phyloP scores from a whole-genome alignment of 2,888 invertebrate genomes.

The Alcis repandata region DNA sequence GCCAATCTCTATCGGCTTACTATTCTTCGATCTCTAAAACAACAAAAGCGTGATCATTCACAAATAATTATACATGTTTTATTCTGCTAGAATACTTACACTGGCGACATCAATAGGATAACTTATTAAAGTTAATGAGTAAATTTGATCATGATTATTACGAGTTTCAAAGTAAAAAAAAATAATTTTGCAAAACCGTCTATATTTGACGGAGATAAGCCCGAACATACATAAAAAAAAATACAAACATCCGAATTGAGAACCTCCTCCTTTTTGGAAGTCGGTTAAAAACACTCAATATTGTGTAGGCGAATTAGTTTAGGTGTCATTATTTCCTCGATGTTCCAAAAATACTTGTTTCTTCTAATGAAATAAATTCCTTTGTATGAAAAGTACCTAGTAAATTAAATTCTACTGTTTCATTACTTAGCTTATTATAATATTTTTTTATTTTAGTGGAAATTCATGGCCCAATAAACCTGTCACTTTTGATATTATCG shows the following conservation, averaged over 20 bases:
- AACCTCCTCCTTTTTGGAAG: no score
- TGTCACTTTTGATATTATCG: constrained; percentile 14
- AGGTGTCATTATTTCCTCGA: neutral
- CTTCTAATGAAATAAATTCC: neutral
- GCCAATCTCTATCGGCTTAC: neutral
- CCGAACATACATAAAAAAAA: no score
- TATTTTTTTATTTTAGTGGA: constrained; percentile 6
- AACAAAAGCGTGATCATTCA: neutral
- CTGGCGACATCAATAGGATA: neutral
- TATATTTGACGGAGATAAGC: no score
- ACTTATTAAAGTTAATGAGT: neutral
- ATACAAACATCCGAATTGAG: no score
- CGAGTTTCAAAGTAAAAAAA: no score
- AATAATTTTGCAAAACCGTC: no score
- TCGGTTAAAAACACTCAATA: neutral
- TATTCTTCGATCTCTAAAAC: neutral
- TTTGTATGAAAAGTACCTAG: neutral
- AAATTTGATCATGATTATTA: neutral
- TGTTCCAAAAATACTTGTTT: neutral
- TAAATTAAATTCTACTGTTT: constrained; percentile 3
- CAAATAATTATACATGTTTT: neutral
- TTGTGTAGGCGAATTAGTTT: neutral
- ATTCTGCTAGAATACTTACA: neutral
- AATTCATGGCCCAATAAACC: neutral
- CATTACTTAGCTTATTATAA: constrained; percentile 5